A percentile compares a stretch with the other conserved stretches of the same genome.
Evolutionary conservation across 2,113 vertebrate species (phyloP).

Genomic region (Onychostoma macrolepis): DNA sequence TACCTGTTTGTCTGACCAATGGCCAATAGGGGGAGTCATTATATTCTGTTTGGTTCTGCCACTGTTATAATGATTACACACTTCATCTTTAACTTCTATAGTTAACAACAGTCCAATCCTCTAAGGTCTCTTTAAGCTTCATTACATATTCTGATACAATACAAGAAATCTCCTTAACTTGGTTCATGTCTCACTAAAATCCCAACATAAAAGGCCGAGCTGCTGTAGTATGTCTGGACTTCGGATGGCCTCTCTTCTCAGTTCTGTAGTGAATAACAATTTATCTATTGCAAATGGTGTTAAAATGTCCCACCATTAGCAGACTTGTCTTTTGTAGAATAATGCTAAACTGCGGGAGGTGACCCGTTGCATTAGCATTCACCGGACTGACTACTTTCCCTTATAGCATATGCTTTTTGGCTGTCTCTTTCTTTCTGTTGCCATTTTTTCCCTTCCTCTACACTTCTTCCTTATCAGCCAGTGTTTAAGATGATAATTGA

Average conservation of each 20-base stretch:
- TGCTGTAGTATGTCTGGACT: conserved; percentile 15
- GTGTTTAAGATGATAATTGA: conserved; percentile 74
- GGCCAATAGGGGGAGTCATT: neutral
- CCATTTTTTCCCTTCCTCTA: conserved; percentile 1
- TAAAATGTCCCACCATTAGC: conserved; percentile 21
- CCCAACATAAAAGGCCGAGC: conserved; percentile 27
- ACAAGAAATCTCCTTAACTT: conserved; percentile 18
- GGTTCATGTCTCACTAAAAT: conserved; percentile 9
- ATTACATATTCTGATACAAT: conserved; percentile 15
- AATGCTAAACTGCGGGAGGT: neutral
- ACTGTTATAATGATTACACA: neutral
- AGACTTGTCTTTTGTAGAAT: conserved; percentile 15
- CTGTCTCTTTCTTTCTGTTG: neutral
- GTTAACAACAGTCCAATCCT: neutral
- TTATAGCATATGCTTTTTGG: neutral
- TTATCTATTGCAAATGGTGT: conserved; percentile 4
- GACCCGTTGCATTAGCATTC: conserved; percentile 49
- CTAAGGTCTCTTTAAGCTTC: neutral
- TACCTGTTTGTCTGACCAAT: neutral
- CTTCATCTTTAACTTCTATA: neutral
- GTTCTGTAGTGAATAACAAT: neutral
- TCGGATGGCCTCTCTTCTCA: neutral
- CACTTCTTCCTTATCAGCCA: conserved; percentile 36
- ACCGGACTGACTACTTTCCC: neutral
- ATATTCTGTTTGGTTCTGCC: neutral